A percentile compares a stretch with the other conserved stretches of the same genome.
These are phyloP conservation scores for human (Homo sapiens) DNA, from an alignment of 2,113 vertebrate genomes.

Conservation along the genomic window DNA sequence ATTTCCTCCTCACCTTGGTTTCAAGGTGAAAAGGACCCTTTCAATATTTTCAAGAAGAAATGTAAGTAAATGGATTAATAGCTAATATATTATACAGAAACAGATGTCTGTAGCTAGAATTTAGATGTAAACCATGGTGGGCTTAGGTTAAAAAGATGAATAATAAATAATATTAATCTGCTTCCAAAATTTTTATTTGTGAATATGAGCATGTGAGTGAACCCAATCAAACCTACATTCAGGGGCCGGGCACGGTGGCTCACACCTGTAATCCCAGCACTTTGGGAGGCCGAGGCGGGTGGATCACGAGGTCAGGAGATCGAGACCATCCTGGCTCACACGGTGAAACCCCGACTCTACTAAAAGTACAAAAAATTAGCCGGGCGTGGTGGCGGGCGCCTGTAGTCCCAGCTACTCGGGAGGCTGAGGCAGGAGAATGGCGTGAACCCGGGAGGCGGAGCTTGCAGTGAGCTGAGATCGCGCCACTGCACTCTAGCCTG, in stretches of 20 bases:
- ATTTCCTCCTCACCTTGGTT: constrained; percentile 24
- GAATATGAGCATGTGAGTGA: not conserved
- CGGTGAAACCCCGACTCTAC: too few species aligned
- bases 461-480: too few species aligned
- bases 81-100: not conserved
- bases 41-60: constrained; percentile 6
- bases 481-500: too few species aligned
- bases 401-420: too few species aligned
- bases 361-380: too few species aligned
- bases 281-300: too few species aligned
- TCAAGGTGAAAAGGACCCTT: constrained; percentile 18
- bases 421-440: too few species aligned
- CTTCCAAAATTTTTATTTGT: not conserved
- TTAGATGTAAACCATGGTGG: not conserved
- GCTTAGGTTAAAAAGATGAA: constrained; percentile 19
- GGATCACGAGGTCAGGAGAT: too few species aligned
- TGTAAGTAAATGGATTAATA: constrained; percentile 22
- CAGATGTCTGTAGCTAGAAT: not conserved
- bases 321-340: too few species aligned
- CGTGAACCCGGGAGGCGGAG: too few species aligned
- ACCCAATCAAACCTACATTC: not conserved
- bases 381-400: too few species aligned
- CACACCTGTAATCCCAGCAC: too few species aligned
- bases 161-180: constrained; percentile 11
- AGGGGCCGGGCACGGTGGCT: not conserved